These are phyloP conservation scores for Trissolcus basalis DNA, from an alignment of 1,140 invertebrate genomes.

Conservation along the genomic window DNA sequence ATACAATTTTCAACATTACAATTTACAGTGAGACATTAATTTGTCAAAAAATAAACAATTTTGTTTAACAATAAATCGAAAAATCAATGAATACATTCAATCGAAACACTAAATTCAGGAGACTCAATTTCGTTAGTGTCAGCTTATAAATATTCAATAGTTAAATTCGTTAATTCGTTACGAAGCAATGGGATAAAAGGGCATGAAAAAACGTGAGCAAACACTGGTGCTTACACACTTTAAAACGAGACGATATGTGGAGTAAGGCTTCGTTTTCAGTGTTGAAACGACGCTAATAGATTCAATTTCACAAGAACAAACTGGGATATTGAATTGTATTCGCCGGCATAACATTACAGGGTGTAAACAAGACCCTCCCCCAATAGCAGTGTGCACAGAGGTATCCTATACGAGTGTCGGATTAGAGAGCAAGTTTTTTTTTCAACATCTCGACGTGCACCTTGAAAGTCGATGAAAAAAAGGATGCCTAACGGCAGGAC, in stretches of 20 bases:
- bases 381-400: slow-evolving; percentile 21
- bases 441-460: slow-evolving; percentile 35
- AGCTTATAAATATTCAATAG: too few relatives aligned
- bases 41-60: too few relatives aligned
- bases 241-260: slow-evolving; percentile 18
- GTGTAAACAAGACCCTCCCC: slow-evolving; percentile 64
- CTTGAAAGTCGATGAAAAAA: slow-evolving; percentile 28
- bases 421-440: slow-evolving; percentile 48
- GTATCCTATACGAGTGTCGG: slow-evolving; percentile 53
- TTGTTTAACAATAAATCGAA: too few relatives aligned
- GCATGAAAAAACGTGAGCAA: slow-evolving; percentile 12
- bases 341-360: slow-evolving; percentile 56
- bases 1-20: not conserved
- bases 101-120: too few relatives aligned
- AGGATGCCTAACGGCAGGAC: slow-evolving; percentile 42
- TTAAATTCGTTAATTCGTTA: not conserved
- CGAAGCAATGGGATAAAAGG: slow-evolving; percentile 19
- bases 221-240: slow-evolving; percentile 28
- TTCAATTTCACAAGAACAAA: slow-evolving; percentile 63
- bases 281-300: slow-evolving; percentile 57
- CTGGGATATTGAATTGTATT: slow-evolving; percentile 52
- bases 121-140: not conserved
- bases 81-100: too few relatives aligned
- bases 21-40: too few relatives aligned
- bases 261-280: slow-evolving; percentile 46